These are phyloP conservation scores for Itoplectis maculator DNA, from an alignment of 2,888 invertebrate genomes.

Conservation along the genomic window DNA sequence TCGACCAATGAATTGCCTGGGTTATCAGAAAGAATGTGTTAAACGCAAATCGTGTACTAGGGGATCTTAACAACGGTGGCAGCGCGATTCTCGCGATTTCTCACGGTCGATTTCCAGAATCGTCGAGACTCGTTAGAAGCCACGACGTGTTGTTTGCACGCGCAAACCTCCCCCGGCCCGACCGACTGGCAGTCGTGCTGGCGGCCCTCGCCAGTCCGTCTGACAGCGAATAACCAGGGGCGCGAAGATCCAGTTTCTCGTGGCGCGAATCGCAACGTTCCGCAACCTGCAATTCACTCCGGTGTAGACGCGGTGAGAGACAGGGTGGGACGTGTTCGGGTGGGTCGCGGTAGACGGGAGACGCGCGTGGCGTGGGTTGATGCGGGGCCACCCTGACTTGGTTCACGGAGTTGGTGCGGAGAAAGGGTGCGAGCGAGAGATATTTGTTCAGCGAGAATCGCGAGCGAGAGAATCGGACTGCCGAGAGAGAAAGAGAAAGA, in stretches of 20 bases:
- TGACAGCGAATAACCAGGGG: conserved; percentile 57
- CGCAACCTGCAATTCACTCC: conserved; percentile 68
- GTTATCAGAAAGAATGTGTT: no score
- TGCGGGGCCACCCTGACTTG: conserved; percentile 47
- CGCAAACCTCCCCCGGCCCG: conserved; percentile 52
- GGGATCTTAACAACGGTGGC: background rate
- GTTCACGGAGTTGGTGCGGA: conserved; percentile 36
- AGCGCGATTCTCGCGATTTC: conserved; percentile 26
- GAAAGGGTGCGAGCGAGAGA: conserved; percentile 51
- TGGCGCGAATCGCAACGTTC: conserved; percentile 71
- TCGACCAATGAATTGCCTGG: no score
- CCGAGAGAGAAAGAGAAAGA: conserved; percentile 50
- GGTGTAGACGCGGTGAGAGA: conserved; percentile 38
- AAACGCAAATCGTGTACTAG: no score
- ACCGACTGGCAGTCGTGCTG: conserved; percentile 37
- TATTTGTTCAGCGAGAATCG: conserved; percentile 61
- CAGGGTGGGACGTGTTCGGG: no score
- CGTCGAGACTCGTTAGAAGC: conserved; percentile 67
- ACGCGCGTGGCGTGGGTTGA: conserved; percentile 60
- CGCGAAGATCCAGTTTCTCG: conserved; percentile 70
- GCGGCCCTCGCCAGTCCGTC: conserved; percentile 54
- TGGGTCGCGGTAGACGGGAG: conserved; percentile 30
- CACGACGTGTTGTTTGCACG: conserved; percentile 70
- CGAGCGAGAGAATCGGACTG: conserved; percentile 43
- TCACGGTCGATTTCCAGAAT: conserved; percentile 65